Conservation (phyloP, 1,140 invertebrate species). For the Phocides pigmalion region DNA sequence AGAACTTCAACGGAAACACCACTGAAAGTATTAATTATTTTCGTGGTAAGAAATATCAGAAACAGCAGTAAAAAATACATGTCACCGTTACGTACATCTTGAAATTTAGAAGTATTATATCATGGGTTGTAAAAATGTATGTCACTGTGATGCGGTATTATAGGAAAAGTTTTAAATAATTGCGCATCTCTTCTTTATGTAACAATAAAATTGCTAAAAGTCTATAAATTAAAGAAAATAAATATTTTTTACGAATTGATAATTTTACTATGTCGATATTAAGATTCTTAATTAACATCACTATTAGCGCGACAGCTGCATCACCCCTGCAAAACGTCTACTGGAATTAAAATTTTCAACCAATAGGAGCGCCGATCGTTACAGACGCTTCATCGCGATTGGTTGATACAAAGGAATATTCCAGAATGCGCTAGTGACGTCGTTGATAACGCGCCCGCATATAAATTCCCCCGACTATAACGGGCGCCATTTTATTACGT, state of each 20-base stretch:
- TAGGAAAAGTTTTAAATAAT: no score
- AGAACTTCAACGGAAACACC: no score
- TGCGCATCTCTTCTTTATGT: no score
- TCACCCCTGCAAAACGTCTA: conserved; percentile 19
- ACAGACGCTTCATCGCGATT: conserved; percentile 46
- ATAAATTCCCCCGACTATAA: conserved; percentile 52
- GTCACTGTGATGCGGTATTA: no score
- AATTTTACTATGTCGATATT: conserved; percentile 21
- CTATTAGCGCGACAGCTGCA: conserved; percentile 34
- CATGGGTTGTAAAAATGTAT: no score
- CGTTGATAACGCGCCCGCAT: conserved; percentile 53
- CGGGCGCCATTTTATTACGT: conserved; percentile 70
- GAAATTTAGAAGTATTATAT: no score
- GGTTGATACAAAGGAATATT: conserved; percentile 65
- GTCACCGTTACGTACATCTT: no score
- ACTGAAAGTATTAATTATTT: no score
- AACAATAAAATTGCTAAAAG: no score
- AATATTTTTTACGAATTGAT: not conserved
- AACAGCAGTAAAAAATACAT: no score
- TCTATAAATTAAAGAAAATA: not conserved
- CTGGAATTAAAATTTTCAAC: conserved; percentile 39
- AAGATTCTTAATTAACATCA: conserved; percentile 8
- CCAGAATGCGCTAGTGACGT: conserved; percentile 74
- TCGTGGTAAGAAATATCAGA: no score
- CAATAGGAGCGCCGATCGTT: conserved; percentile 50